A percentile compares a stretch with the other conserved stretches of the same genome.
Evolutionary conservation across 2,797 vertebrate genomes (phyloP).

Genomic region (Micropoecilia bifurca): DNA sequence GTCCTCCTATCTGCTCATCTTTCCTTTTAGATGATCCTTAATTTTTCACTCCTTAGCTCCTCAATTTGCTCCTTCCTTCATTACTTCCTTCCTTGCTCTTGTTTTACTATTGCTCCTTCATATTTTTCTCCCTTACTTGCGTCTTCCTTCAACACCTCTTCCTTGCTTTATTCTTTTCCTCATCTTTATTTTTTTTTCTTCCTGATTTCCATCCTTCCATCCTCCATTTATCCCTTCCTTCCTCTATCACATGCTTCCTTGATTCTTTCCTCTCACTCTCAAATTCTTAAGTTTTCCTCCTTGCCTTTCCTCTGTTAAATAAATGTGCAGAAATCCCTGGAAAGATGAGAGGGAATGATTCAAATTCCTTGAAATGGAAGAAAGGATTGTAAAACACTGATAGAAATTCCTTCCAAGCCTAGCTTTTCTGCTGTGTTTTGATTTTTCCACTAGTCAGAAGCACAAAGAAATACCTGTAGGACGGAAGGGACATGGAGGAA

Average conservation of each 20-base stretch:
- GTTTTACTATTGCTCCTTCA: neutral
- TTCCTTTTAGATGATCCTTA: neutral
- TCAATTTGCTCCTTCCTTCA: neutral
- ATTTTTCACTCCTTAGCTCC: neutral
- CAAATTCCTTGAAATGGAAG: slow-evolving; percentile 33
- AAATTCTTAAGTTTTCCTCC: neutral
- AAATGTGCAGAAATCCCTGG: neutral
- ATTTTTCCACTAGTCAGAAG: slow-evolving; percentile 68
- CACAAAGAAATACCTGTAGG: slow-evolving; percentile 67
- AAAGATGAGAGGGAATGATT: neutral
- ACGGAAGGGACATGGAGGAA: slow-evolving; percentile 32
- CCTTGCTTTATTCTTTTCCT: neutral
- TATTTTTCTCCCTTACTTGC: neutral
- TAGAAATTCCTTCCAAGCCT: slow-evolving; percentile 67
- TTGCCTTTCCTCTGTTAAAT: neutral
- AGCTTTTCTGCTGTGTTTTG: slow-evolving; percentile 58
- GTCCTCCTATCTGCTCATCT: neutral
- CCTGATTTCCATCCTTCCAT: neutral
- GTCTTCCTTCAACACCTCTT: neutral
- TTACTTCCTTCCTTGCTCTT: neutral
- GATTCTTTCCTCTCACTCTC: neutral
- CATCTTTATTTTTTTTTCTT: neutral
- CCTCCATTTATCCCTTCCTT: neutral
- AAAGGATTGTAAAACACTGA: slow-evolving; percentile 57
- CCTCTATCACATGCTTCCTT: neutral